Percentiles rank a stretch among this genome's conserved stretches.
Conservation (phyloP, 2,797 vertebrate genomes). For the Periophthalmus magnuspinnatus region DNA sequence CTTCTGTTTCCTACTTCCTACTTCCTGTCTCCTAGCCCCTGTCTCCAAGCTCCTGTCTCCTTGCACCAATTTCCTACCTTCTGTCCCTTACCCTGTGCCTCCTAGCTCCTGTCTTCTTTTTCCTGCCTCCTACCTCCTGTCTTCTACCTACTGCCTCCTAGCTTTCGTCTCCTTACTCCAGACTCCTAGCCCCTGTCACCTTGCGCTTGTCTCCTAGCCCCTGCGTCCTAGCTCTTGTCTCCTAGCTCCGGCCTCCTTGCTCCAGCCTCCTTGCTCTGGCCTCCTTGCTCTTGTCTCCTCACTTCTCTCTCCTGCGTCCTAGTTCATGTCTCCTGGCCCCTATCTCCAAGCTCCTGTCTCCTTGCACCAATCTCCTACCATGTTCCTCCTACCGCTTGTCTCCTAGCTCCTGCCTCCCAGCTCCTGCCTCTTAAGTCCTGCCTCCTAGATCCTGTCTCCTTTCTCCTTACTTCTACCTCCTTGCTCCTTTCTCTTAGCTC, state of each 20-base stretch:
- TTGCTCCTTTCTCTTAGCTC: too few relatives aligned
- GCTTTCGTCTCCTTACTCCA: background rate
- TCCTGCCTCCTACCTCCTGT: background rate
- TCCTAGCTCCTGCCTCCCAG: background rate
- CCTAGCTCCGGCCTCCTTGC: background rate
- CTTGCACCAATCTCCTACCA: too few relatives aligned
- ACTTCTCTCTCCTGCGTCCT: too few relatives aligned
- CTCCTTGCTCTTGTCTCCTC: too few relatives aligned
- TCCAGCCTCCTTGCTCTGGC: too few relatives aligned
- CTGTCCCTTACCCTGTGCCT: background rate
- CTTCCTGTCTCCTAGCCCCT: background rate
- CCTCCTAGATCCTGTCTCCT: conserved; percentile 41
- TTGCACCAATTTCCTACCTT: background rate
- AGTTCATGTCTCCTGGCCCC: conserved; percentile 78
- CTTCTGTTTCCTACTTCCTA: background rate
- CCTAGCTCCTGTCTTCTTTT: too few relatives aligned
- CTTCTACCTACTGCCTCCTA: background rate
- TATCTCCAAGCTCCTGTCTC: too few relatives aligned
- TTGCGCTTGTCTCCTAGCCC: background rate
- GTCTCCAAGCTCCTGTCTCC: background rate
- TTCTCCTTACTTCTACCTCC: background rate
- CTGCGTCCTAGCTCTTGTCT: too few relatives aligned
- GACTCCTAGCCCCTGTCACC: background rate
- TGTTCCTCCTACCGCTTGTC: background rate
- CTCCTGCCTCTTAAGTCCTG: too few relatives aligned